phyloP scores from a whole-genome alignment of 2,888 invertebrate genomes.

The Blastobasis adustella region DNA sequence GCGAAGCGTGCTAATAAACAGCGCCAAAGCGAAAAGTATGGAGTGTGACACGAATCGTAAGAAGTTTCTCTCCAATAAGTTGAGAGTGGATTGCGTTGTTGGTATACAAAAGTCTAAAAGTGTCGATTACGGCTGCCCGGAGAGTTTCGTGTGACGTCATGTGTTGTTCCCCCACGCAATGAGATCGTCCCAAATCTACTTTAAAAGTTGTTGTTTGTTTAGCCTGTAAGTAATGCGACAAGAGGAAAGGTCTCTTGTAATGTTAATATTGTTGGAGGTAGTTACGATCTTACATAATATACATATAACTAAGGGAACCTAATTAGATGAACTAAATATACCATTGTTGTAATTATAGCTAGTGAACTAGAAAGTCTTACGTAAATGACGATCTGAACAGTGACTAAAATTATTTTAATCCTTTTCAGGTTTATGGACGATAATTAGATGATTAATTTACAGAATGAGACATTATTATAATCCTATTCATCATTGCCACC shows the following conservation, averaged over 20 bases:
- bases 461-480: too few species aligned
- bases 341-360: too few species aligned
- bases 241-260: not conserved
- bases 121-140: slow-evolving; percentile 58
- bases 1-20: slow-evolving; percentile 67
- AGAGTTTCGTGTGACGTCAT: slow-evolving; percentile 55
- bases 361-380: too few species aligned
- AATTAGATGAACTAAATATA: too few species aligned
- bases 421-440: too few species aligned
- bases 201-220: not conserved
- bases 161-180: not conserved
- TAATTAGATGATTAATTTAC: too few species aligned
- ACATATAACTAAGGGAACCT: too few species aligned
- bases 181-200: not conserved
- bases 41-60: slow-evolving; percentile 40
- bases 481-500: too few species aligned
- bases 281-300: too few species aligned
- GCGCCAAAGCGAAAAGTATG: slow-evolving; percentile 56
- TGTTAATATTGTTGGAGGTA: not conserved
- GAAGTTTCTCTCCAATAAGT: slow-evolving; percentile 48
- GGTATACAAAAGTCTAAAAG: slow-evolving; percentile 57
- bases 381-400: too few species aligned
- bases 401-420: too few species aligned
- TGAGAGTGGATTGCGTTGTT: slow-evolving; percentile 59
- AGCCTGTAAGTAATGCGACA: not conserved